A percentile compares a stretch with the other conserved stretches of the same genome.
Evolutionary conservation across 2,797 vertebrate genomes (phyloP).

Genomic region (Prunella strophiata): DNA sequence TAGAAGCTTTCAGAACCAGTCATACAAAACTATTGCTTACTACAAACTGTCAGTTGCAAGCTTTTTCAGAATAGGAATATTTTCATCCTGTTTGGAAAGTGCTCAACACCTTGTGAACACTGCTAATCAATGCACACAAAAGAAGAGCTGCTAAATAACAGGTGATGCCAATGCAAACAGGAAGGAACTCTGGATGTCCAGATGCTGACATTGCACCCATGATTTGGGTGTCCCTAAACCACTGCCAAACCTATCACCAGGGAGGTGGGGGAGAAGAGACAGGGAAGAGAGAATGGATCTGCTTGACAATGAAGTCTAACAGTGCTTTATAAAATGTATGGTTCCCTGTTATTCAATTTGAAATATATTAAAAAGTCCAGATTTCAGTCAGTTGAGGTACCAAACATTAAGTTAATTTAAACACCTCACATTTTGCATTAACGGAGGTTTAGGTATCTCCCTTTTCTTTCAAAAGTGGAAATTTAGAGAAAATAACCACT

Average conservation of each 20-base stretch:
- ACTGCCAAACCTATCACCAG: background rate
- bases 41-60: background rate
- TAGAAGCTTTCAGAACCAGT: background rate
- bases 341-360: background rate
- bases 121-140: background rate
- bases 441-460: background rate
- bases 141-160: background rate
- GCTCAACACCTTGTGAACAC: background rate
- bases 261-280: background rate
- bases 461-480: constrained; percentile 3
- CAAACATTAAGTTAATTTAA: background rate
- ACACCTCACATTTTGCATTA: background rate
- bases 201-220: background rate
- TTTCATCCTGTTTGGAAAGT: background rate
- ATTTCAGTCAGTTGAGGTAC: background rate
- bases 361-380: background rate
- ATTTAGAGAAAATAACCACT: constrained; percentile 16
- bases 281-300: background rate
- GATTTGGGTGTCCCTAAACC: background rate
- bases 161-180: background rate
- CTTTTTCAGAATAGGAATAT: background rate
- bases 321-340: background rate
- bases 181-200: background rate
- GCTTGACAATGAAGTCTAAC: background rate
- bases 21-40: background rate